Evolutionary conservation across 2,113 vertebrate species (phyloP), one percentile per base, ranked within the genome.

Genomic region (Melozone crissalis): DNA sequence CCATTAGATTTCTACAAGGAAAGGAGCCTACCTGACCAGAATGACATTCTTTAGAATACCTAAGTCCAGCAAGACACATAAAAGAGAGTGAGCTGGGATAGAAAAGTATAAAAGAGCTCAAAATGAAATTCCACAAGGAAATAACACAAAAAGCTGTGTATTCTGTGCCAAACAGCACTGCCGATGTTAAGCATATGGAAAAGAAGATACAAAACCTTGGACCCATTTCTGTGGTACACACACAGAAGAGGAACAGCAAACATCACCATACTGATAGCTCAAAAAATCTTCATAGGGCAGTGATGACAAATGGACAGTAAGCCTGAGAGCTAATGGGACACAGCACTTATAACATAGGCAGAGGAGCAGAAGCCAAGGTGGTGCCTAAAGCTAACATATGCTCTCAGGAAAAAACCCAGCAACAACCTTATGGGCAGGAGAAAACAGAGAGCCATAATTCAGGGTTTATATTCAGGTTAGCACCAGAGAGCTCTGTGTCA

Each of bases 261-360:
- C 3, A 5, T 2, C 31, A n/a, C 49, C 0, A 0, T 26, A 41
- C 6, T 69, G n/a, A 28, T 30, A 23, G 43, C 73, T 55, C 69
- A 66, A 80, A 89, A 19, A 77, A 89, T 12, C 11, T 23, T 58
- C 2, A 2, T 0, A 37, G 19, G 76, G 41, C 31, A 68, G n/a
- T 8, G 11, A 65, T 33, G 26, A 66, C 31, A 84, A 90, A 66
- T 11, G 65, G 51, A 46, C 35, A 58, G 43, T 66, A 63, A 87
- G 19, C 24, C 69, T 55, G 52, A 63, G 44, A 78, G 27, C 33
- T 71, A 71, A 78, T 24, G 47, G 41, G 33, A 55, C 43, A 59
- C 19, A 8, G 28, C 54, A 30, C 23, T 78, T 3, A 4, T 83
- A 69, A 27, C 17, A 51, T 4, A 41, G 35, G 39, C 59, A 84